A percentile compares a stretch with the other conserved stretches of the same genome.
These are phyloP conservation scores for Avahi laniger DNA, from an alignment of 2,797 vertebrate species.

Conservation along the genomic window DNA sequence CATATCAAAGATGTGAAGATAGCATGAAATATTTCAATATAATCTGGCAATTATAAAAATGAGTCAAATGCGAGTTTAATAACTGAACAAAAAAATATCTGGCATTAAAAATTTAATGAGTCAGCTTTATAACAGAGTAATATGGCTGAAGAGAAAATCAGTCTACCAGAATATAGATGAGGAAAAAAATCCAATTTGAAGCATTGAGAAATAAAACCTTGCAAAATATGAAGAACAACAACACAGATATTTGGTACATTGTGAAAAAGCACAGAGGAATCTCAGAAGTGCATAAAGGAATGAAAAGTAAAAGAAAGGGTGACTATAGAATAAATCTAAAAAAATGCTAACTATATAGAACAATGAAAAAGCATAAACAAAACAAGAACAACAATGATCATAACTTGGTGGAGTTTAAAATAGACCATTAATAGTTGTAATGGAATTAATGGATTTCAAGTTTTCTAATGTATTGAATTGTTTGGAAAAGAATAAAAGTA, in stretches of 20 bases:
- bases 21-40: not conserved
- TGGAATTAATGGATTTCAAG: not conserved
- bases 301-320: not conserved
- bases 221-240: not conserved
- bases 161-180: not conserved
- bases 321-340: not conserved
- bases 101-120: not conserved
- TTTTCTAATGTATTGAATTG: not conserved
- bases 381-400: not conserved
- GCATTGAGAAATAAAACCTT: not conserved
- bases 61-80: not conserved
- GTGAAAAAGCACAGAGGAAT: not conserved
- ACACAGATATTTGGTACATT: not conserved
- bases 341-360: not conserved
- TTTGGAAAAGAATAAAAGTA: not conserved
- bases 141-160: not conserved
- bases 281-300: not conserved
- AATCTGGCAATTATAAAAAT: not conserved
- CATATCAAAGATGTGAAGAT: not conserved
- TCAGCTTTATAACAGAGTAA: not conserved
- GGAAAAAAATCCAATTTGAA: not conserved
- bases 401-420: not conserved
- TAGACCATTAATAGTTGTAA: not conserved
- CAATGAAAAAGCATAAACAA: not conserved
- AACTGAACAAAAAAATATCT: not conserved